Conservation (phyloP, 2,888 invertebrate genomes). For the Pollenia griseotomentosa region DNA sequence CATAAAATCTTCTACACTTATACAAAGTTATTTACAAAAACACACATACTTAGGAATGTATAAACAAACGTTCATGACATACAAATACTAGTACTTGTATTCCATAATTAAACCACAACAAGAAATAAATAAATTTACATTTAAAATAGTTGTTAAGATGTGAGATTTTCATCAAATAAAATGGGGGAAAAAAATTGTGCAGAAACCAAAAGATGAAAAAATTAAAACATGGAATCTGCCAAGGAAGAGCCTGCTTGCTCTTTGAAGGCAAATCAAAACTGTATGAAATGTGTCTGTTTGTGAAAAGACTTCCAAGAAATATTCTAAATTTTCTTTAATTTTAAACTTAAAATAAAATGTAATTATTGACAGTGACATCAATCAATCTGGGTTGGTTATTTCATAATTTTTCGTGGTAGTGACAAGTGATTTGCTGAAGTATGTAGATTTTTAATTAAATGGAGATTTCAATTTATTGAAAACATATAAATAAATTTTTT, state of each 20-base stretch:
- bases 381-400: background rate
- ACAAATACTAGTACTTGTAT: background rate
- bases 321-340: background rate
- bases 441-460: background rate
- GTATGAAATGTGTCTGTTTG: background rate
- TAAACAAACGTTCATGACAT: background rate
- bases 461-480: no score
- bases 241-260: background rate
- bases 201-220: background rate
- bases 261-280: background rate
- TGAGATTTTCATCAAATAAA: background rate
- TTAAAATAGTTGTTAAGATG: conserved; percentile 19
- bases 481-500: no score
- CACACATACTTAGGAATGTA: background rate
- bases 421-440: background rate
- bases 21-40: background rate
- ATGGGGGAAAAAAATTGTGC: background rate
- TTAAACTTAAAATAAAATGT: background rate
- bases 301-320: background rate
- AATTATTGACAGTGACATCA: background rate
- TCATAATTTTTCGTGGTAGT: background rate
- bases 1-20: background rate
- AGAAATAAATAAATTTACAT: conserved; percentile 40
- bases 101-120: background rate
- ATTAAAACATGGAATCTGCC: background rate